A percentile compares a stretch with the other conserved stretches of the same genome.
Conservation (phyloP, 35 echinoderm and acorn worm genomes). For the Ophioderma brevispina region DNA sequence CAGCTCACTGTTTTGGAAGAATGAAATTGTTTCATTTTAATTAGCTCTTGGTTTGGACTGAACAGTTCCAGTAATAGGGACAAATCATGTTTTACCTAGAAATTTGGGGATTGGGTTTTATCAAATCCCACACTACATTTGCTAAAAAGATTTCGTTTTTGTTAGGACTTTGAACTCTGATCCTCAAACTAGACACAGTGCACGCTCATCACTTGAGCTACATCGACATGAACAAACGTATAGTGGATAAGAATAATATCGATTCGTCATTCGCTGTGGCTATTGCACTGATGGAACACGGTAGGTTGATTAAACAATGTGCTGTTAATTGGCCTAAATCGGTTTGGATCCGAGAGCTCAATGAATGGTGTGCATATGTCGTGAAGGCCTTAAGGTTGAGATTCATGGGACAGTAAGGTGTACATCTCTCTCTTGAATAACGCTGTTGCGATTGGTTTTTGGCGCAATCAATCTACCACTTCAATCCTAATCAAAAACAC, state of each 20-base stretch:
- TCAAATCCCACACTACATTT: neutral
- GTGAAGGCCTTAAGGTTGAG: neutral
- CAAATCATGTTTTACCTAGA: no score
- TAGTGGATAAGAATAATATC: neutral
- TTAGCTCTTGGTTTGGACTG: no score
- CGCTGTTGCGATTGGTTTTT: neutral
- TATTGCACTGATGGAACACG: no score
- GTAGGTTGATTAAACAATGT: neutral
- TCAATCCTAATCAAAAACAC: neutral
- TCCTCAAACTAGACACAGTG: no score
- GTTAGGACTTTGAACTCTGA: neutral
- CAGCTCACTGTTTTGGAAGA: no score
- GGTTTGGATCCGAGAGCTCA: neutral
- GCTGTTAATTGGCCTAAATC: neutral
- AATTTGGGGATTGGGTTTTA: no score
- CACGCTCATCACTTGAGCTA: no score
- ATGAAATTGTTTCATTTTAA: no score
- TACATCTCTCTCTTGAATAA: neutral
- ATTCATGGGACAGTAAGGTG: neutral
- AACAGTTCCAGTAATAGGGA: no score
- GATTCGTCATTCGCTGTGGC: neutral
- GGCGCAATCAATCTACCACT: neutral
- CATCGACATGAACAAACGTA: neutral
- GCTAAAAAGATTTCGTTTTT: neutral
- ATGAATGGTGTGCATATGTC: neutral